These are phyloP conservation scores for Dioctria rufipes DNA, from an alignment of 2,888 invertebrate genomes.

Conservation along the genomic window DNA sequence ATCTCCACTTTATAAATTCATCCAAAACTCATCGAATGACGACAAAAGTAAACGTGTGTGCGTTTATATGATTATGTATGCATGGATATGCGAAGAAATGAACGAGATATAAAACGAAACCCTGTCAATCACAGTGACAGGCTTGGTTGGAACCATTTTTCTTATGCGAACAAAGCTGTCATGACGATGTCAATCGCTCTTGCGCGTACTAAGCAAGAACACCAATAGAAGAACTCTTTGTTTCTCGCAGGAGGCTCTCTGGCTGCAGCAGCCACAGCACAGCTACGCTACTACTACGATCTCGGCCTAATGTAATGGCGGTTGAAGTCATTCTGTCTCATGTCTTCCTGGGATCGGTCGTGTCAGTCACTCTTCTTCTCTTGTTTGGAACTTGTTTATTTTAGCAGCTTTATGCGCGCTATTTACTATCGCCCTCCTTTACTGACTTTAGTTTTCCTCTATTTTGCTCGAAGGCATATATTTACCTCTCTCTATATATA, in stretches of 20 bases:
- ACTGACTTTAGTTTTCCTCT: slow-evolving; percentile 35
- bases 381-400: slow-evolving; percentile 17
- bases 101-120: not conserved
- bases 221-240: not conserved
- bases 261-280: no score
- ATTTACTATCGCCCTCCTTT: slow-evolving; percentile 37
- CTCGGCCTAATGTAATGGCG: slow-evolving; percentile 25
- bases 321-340: slow-evolving; percentile 35
- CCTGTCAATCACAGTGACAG: slow-evolving; percentile 45
- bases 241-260: no score
- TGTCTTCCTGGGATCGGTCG: slow-evolving; percentile 25
- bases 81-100: not conserved
- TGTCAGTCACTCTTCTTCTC: slow-evolving; percentile 23
- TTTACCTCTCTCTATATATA: no score
- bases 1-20: no score
- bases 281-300: no score
- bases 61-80: no score
- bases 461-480: not conserved
- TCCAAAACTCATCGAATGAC: no score
- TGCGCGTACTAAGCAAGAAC: slow-evolving; percentile 3
- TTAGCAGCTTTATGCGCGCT: not conserved
- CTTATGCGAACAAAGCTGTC: slow-evolving; percentile 13
- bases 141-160: slow-evolving; percentile 45
- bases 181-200: slow-evolving; percentile 45
- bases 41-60: no score